These are phyloP conservation scores for Sebastes variabilis DNA, from an alignment of 2,797 vertebrate species.

Conservation along the genomic window DNA sequence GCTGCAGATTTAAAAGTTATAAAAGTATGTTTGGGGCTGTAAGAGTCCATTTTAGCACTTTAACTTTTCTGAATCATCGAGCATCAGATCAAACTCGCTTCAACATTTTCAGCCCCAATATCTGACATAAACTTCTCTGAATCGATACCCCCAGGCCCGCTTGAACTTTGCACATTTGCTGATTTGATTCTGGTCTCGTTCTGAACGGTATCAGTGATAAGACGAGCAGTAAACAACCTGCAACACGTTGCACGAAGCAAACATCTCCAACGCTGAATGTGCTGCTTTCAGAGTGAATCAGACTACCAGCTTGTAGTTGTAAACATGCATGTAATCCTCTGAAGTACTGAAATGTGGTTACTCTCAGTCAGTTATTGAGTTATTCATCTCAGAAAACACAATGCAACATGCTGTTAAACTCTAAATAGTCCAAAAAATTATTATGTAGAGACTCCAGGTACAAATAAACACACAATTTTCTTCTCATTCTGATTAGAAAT, in stretches of 20 bases:
- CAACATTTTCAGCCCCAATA: constrained; percentile 21
- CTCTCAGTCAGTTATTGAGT: constrained; percentile 8
- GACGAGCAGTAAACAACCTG: not conserved
- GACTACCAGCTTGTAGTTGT: constrained; percentile 30
- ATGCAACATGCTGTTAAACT: too few relatives aligned
- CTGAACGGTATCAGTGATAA: not conserved
- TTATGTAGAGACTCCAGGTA: not conserved
- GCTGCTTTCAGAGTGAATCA: constrained; percentile 1
- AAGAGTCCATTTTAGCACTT: constrained; percentile 16
- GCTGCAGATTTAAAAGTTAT: not conserved
- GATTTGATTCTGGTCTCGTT: not conserved
- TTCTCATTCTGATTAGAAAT: not conserved
- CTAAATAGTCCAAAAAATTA: not conserved
- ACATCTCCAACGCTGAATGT: not conserved
- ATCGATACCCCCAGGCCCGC: constrained; percentile 49
- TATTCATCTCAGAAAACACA: not conserved
- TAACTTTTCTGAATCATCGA: constrained; percentile 41
- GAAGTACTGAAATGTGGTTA: constrained; percentile 31
- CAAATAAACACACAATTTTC: not conserved
- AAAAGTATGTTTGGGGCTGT: not conserved
- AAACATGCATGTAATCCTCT: constrained; percentile 29
- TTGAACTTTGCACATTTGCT: constrained; percentile 33
- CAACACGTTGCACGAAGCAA: not conserved
- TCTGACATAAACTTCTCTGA: constrained; percentile 28
- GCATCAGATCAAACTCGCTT: constrained; percentile 35